Percentiles rank a stretch among this genome's conserved stretches.
These are phyloP conservation scores for Nomada fucata DNA, from an alignment of 2,888 invertebrate species.

Conservation along the genomic window DNA sequence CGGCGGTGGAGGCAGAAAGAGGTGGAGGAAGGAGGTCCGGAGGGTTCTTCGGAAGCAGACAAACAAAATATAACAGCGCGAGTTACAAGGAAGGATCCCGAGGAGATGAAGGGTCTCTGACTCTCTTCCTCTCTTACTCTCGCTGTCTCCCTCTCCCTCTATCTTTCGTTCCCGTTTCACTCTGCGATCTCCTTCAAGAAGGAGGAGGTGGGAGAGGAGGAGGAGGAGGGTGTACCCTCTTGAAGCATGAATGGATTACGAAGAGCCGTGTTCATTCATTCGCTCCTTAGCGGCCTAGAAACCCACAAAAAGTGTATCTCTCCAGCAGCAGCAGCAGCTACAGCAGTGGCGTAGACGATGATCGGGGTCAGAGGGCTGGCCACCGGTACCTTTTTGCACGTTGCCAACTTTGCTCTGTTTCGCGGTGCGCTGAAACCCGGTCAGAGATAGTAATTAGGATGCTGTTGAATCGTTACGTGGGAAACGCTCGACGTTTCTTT, in stretches of 20 bases:
- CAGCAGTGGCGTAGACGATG: slow-evolving; percentile 68
- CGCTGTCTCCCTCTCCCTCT: slow-evolving; percentile 44
- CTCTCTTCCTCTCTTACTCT: slow-evolving; percentile 42
- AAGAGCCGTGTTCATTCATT: slow-evolving; percentile 83
- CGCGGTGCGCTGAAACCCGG: slow-evolving; percentile 30
- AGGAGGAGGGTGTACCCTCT: slow-evolving; percentile 76
- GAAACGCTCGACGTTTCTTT: slow-evolving; percentile 12
- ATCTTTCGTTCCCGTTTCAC: slow-evolving; percentile 12
- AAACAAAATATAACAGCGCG: slow-evolving; percentile 81
- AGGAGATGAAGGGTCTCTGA: slow-evolving; percentile 74
- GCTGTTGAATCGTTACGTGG: slow-evolving; percentile 45
- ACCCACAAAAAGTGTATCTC: slow-evolving; percentile 81
- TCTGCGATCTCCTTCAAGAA: slow-evolving; percentile 66
- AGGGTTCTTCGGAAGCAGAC: slow-evolving; percentile 78
- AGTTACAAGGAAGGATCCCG: slow-evolving; percentile 78
- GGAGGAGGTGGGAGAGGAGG: slow-evolving; percentile 56
- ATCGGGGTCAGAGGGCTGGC: slow-evolving; percentile 44
- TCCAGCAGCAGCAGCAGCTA: slow-evolving; percentile 53
- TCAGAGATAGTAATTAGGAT: slow-evolving; percentile 42
- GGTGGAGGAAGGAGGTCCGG: slow-evolving; percentile 64
- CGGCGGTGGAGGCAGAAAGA: slow-evolving; percentile 38
- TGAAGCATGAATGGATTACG: slow-evolving; percentile 83
- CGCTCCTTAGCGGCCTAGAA: slow-evolving; percentile 82
- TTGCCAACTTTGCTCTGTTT: slow-evolving; percentile 35
- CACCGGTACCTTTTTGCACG: slow-evolving; percentile 24